Percentiles rank a stretch among this genome's conserved stretches.
phyloP scores from a whole-genome alignment of 2,113 vertebrate genomes.

The Pogonocichla stellata region DNA sequence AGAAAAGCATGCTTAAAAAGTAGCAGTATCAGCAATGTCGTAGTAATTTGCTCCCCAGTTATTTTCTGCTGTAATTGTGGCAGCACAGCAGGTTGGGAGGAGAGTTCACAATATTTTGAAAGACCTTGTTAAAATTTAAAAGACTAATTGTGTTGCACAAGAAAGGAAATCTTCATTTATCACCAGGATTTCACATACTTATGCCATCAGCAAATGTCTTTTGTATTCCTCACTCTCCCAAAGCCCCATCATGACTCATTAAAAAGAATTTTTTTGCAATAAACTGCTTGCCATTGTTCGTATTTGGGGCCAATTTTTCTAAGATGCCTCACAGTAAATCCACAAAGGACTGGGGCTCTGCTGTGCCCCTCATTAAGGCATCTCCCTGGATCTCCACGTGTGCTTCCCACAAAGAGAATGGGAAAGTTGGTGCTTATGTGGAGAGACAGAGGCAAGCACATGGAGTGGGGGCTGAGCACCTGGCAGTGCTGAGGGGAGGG shows the following conservation, averaged over 20 bases:
- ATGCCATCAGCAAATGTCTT: background rate
- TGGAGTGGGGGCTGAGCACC: background rate
- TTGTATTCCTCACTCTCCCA: background rate
- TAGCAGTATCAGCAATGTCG: background rate
- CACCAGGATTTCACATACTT: background rate
- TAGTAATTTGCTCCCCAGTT: background rate
- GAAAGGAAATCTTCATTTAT: slow-evolving; percentile 36
- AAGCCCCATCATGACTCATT: background rate
- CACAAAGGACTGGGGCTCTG: background rate
- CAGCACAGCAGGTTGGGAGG: background rate
- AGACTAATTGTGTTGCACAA: slow-evolving; percentile 25
- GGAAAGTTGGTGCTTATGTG: background rate
- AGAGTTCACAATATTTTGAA: slow-evolving; percentile 13
- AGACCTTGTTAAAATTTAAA: slow-evolving; percentile 3
- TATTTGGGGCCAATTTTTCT: background rate
- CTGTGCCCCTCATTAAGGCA: background rate
- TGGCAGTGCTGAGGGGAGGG: background rate
- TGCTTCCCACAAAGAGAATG: rapidly evolving
- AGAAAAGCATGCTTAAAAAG: background rate
- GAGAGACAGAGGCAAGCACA: background rate
- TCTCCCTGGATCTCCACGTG: rapidly evolving
- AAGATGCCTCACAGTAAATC: background rate
- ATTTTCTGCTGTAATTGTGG: background rate
- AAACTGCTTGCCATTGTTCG: background rate
- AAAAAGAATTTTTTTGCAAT: background rate